Percentiles rank a stretch among this genome's conserved stretches.
Evolutionary conservation across 1,140 invertebrate genomes (phyloP).

Genomic region (Trichomalopsis sarcophagae): DNA sequence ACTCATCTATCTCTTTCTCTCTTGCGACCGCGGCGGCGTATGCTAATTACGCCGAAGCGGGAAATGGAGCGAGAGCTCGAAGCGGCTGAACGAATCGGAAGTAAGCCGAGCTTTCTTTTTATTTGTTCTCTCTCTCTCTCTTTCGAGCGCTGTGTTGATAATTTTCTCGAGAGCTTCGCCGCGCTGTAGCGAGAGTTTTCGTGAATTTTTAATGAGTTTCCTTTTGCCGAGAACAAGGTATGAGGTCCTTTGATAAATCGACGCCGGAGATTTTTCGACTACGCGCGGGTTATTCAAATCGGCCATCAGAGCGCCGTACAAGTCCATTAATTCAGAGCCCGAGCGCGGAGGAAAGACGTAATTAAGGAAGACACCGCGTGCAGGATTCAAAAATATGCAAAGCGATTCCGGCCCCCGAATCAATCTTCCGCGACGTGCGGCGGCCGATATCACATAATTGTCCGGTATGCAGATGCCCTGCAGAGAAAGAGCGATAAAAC

Average conservation of each 20-base stretch:
- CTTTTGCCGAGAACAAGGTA: not conserved
- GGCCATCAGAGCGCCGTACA: no score
- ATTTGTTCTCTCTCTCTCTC: not conserved
- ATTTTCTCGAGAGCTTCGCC: no score
- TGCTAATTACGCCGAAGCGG: not conserved
- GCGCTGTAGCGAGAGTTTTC: not conserved
- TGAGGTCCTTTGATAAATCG: not conserved
- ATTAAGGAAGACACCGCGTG: not conserved
- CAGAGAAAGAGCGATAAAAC: no score
- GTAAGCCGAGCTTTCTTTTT: not conserved
- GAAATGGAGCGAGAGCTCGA: no score
- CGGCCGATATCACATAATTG: not conserved
- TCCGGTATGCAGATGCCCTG: not conserved
- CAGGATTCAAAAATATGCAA: not conserved
- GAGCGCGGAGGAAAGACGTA: not conserved
- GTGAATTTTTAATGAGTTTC: not conserved
- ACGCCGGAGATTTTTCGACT: not conserved
- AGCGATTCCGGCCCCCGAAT: not conserved
- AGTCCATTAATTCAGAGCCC: no score
- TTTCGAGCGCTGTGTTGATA: no score
- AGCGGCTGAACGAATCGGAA: not conserved
- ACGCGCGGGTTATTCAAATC: not conserved
- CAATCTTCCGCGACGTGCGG: not conserved
- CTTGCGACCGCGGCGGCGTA: not conserved
- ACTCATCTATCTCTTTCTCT: not conserved